Evolutionary conservation across 2,113 vertebrate species (phyloP), one percentile per base, ranked within the genome.

Genomic region (Pipa parva): DNA sequence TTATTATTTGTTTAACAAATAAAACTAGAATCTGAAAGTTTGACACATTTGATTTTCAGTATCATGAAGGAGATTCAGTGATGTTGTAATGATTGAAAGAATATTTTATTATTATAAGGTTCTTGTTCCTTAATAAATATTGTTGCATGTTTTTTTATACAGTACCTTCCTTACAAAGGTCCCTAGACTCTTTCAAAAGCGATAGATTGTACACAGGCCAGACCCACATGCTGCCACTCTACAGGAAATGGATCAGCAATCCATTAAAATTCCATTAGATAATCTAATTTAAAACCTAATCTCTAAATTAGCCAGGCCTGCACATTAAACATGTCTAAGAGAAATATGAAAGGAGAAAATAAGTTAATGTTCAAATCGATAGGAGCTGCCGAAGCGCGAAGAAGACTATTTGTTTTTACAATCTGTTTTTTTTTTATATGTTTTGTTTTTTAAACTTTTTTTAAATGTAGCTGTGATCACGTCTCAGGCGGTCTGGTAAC

Each of bases 211-310:
- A 91, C 91, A 86, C 82, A 84, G 87, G 82, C 88, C 88, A 91
- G 90, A 87, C 88, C 87, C 85, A 86, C 89, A 86, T 89, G 83
- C 87, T 92, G 89, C 89, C 89, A 87, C 93, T 87, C 84, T 86
- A 89, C 88, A 95, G 92, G 90, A 95, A 95, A 92, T 93, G 90
- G 93, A 91, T 94, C 91, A 94, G 92, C 89, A 92, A 98, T 97
- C 93, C 90, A 98, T 97, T 98, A 95, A 92, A 84, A 97, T 97
- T 90, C 93, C 92, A 95, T 97, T 93, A 94, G 92, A 95, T 96
- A 95, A 98, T 97, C 92, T 96, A 94, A 95, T 98, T 97, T 95
- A 86, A 86, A 83, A 84, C 87, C 89, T 95, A 92, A 95, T 97
- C 93, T 93, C 90, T 92, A 93, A 95, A 93, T 90, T 90, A 92